phyloP scores from a whole-genome alignment of 2,113 vertebrate species.

The Misgurnus anguillicaudatus region DNA sequence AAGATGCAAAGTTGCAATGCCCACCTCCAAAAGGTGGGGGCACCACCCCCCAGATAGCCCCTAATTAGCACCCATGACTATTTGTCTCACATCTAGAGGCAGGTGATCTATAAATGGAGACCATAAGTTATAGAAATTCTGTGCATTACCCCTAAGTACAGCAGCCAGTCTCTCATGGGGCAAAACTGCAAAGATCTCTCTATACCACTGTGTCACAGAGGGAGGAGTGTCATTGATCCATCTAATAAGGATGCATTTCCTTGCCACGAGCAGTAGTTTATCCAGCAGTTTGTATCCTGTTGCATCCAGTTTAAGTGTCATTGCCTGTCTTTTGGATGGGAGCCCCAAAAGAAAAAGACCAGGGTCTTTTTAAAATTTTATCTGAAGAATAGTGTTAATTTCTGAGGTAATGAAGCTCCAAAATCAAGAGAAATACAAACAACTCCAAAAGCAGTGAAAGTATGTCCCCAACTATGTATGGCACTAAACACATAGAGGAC shows the following conservation, averaged over 20 bases:
- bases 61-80: neutral
- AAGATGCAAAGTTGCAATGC: too few species aligned
- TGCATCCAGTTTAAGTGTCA: neutral
- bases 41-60: neutral
- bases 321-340: neutral
- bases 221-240: neutral
- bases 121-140: neutral
- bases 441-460: neutral
- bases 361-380: neutral
- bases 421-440: neutral
- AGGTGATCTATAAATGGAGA: neutral
- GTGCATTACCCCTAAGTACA: neutral
- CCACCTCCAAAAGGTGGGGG: too few species aligned
- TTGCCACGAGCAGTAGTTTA: neutral
- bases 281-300: neutral
- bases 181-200: neutral
- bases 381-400: neutral
- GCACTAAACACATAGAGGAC: neutral
- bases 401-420: neutral
- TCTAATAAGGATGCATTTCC: neutral
- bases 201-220: conserved; percentile 13
- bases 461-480: neutral
- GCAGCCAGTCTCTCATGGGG: neutral
- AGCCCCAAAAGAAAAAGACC: neutral
- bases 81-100: neutral